Conservation (phyloP, 1,140 invertebrate genomes). For the Nautilus pompilius region DNA sequence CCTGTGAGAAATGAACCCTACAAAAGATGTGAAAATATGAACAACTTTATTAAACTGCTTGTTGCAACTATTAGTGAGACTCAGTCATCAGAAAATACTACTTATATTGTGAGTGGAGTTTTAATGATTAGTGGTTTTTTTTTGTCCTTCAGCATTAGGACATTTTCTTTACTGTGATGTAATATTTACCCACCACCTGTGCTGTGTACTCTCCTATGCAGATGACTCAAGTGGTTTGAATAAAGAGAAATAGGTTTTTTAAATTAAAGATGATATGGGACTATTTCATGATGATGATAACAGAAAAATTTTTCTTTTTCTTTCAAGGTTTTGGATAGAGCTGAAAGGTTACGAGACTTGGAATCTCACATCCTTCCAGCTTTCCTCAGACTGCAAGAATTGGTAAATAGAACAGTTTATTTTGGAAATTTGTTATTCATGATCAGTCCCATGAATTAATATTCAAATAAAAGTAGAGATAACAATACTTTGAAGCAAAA, state of each 20-base stretch:
- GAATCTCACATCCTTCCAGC: constrained; percentile 68
- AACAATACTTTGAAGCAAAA: no score
- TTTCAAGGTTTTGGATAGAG: constrained; percentile 70
- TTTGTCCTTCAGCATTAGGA: no score
- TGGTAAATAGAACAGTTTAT: constrained; percentile 55
- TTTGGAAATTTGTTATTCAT: background rate
- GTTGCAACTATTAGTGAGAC: constrained; percentile 24
- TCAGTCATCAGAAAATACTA: constrained; percentile 28
- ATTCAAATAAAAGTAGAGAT: background rate
- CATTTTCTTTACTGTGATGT: no score
- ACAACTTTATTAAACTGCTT: constrained; percentile 68
- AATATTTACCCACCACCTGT: no score
- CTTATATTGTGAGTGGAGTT: constrained; percentile 51
- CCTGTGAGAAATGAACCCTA: constrained; percentile 32
- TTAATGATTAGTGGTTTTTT: no score
- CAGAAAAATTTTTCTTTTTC: constrained; percentile 7
- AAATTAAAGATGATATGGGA: background rate
- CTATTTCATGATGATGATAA: background rate
- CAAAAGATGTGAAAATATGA: constrained; percentile 72
- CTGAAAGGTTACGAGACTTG: constrained; percentile 71
- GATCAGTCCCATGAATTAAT: constrained; percentile 41
- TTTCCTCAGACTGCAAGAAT: constrained; percentile 71
- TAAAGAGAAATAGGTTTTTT: no score
- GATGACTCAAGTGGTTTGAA: no score
- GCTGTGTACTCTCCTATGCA: no score